These are phyloP conservation scores for Atopsyche davidsoni DNA, from an alignment of 1,140 invertebrate genomes.

Conservation along the genomic window DNA sequence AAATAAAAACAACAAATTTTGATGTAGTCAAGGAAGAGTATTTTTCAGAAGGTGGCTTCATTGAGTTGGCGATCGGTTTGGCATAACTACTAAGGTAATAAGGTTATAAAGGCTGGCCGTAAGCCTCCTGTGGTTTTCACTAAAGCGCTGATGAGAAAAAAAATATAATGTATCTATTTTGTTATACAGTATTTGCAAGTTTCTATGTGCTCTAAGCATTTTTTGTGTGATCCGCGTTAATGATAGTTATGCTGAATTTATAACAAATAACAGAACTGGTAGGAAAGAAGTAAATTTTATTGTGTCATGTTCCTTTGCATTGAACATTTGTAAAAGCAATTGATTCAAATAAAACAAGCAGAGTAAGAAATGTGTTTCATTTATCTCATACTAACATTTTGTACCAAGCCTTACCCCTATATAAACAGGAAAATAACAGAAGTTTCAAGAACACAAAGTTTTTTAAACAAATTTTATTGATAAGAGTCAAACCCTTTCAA, in stretches of 20 bases:
- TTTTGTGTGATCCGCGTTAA: slow-evolving; percentile 49
- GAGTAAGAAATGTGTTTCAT: slow-evolving; percentile 38
- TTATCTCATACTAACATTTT: slow-evolving; percentile 11
- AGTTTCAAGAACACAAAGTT: no score
- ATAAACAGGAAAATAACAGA: no score
- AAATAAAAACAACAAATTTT: slow-evolving; percentile 48
- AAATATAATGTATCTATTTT: slow-evolving; percentile 52
- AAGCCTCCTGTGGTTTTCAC: slow-evolving; percentile 21
- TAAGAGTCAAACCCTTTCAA: no score
- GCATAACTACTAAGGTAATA: slow-evolving; percentile 52
- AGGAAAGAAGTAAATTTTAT: slow-evolving; percentile 49
- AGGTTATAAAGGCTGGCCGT: slow-evolving; percentile 31
- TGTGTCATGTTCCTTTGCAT: slow-evolving; percentile 53
- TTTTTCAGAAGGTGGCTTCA: slow-evolving; percentile 52
- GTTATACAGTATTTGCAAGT: slow-evolving; percentile 53
- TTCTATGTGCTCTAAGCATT: slow-evolving; percentile 52
- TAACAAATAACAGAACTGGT: slow-evolving; percentile 47
- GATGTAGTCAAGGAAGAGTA: slow-evolving; percentile 51
- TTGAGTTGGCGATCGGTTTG: slow-evolving; percentile 48
- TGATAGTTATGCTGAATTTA: slow-evolving; percentile 49
- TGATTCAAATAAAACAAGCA: slow-evolving; percentile 52
- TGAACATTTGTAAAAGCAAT: slow-evolving; percentile 53
- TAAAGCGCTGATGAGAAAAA: slow-evolving; percentile 22
- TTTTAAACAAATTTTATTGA: no score
- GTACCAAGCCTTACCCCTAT: neutral